Base-by-base conservation (phyloP, 2,888 invertebrate genomes). In the Cephus pulcher region DNA sequence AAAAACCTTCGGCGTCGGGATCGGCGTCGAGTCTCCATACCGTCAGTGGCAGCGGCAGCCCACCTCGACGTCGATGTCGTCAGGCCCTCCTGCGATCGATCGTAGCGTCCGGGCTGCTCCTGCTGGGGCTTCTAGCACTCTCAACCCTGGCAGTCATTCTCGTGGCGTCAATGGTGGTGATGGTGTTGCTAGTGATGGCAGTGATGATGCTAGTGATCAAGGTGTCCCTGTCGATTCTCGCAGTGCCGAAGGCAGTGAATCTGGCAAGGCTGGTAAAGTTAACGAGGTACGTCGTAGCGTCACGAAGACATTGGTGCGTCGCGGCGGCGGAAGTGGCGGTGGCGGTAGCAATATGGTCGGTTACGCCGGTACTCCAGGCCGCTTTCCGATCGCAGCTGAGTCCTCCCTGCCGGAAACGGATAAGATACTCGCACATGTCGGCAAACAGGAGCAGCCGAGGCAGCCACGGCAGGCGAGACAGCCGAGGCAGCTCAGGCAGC, bases 281-380 rank as follows among this genome's bases (percentile, higher is more conserved):
- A 73, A 73, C n/a, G 71, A 75, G 74, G 78, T 68, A 75, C 70
- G 78, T 70, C 77, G 75, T 37, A 78, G 75, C 78, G 37, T n/a
- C 74, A 32, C 69, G 73, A 78, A 78, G 78, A 69, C 75, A 75
- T 40, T 78, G 69, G 78, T 75, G 69, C 78, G 75, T 15, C 70
- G 73, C 56, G 68, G 71, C 12, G 32, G 32, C 71, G 71, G 33
- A 12, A 32, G 32, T 34, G 32, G 71, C 71, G 71, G 11, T 2
- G 71, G 71, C 71, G 71, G 32, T 12, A 15, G 33, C 71, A 33
- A 71, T 56, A 56, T 56, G 40, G 40, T 34, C 34, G 32, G 71
- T 71, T 4, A 12, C 71, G 32, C 32, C 34, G 32, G 32, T 34
- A 32, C 71, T 71, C 71, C 71, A 33, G 71, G 32, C 32, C 71